Evolutionary conservation across 2,797 vertebrate genomes (phyloP).

Genomic region (Eupleurogrammus muticus): DNA sequence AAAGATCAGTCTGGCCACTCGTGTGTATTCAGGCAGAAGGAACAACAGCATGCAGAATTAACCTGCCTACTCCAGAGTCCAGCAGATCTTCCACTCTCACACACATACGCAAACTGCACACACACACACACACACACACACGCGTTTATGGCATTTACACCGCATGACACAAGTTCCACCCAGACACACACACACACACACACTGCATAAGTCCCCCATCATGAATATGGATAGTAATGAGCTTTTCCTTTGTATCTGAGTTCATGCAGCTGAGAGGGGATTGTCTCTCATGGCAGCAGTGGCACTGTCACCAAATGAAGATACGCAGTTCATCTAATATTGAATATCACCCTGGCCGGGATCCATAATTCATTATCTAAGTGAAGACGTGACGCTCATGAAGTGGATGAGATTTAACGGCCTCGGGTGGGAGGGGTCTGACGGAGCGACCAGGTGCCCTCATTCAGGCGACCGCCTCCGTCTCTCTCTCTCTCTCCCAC

Average conservation of each 20-base stretch:
- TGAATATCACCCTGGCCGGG: slow-evolving; percentile 77
- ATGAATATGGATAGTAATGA: slow-evolving; percentile 77
- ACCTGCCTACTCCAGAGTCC: slow-evolving; percentile 49
- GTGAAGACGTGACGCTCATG: slow-evolving; percentile 79
- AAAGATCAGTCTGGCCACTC: slow-evolving; percentile 73
- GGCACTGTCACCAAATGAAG: slow-evolving; percentile 76
- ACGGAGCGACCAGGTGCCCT: slow-evolving; percentile 71
- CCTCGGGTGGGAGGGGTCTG: slow-evolving; percentile 61
- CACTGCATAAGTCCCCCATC: slow-evolving; percentile 62
- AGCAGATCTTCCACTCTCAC: slow-evolving; percentile 44
- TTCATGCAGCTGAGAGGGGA: slow-evolving; percentile 63
- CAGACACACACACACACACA: slow-evolving; percentile 20
- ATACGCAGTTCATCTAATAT: slow-evolving; percentile 83
- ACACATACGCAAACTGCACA: slow-evolving; percentile 13
- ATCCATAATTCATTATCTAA: slow-evolving; percentile 85
- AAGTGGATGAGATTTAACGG: slow-evolving; percentile 79
- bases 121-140: slow-evolving; percentile 17
- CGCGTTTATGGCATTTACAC: slow-evolving; percentile 19
- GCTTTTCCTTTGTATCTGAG: slow-evolving; percentile 67
- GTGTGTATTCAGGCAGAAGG: slow-evolving; percentile 78
- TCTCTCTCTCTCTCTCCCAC: slow-evolving; percentile 54
- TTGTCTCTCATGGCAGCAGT: slow-evolving; percentile 69
- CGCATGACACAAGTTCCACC: slow-evolving; percentile 33
- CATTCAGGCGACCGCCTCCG: slow-evolving; percentile 63
- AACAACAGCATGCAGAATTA: slow-evolving; percentile 71